Conservation (phyloP, 1,140 invertebrate genomes). For the Carcinoscorpius rotundicauda region DNA sequence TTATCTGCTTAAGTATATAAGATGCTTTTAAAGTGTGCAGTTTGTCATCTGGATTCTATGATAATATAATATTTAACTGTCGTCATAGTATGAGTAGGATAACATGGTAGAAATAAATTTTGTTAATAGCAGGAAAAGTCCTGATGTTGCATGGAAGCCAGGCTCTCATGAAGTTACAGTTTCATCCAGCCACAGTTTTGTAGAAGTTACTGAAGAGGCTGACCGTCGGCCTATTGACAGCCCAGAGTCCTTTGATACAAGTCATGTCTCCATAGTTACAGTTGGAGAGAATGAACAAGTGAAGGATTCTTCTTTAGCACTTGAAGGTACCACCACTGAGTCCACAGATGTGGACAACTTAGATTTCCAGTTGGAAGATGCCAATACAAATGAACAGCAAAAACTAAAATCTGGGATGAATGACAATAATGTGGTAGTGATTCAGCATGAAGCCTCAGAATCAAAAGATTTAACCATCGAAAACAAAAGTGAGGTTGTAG, state of each 20-base stretch:
- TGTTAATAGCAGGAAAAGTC: too few relatives aligned
- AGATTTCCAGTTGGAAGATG: not conserved
- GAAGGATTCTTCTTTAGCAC: conserved; percentile 20
- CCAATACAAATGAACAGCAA: too few relatives aligned
- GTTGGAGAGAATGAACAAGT: conserved; percentile 47
- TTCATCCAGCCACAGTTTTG: conserved; percentile 24
- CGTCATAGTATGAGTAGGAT: too few relatives aligned
- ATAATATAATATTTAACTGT: too few relatives aligned
- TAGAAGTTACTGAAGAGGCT: conserved; percentile 16
- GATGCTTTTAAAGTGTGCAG: too few relatives aligned
- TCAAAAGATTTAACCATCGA: too few relatives aligned
- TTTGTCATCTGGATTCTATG: too few relatives aligned
- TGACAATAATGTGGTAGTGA: not conserved
- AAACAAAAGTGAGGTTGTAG: too few relatives aligned
- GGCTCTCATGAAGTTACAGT: conserved; percentile 22
- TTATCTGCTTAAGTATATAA: too few relatives aligned
- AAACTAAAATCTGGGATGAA: conserved; percentile 1
- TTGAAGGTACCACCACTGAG: conserved; percentile 20
- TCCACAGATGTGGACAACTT: conserved; percentile 19
- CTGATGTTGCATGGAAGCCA: not conserved
- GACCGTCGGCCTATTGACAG: conserved; percentile 8
- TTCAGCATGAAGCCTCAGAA: not conserved
- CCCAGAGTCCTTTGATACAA: conserved; percentile 44
- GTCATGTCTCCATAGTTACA: conserved; percentile 78
- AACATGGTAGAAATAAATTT: too few relatives aligned